Conservation (phyloP, 2,113 vertebrate genomes). For the western clawed frog (Xenopus tropicalis) region DNA sequence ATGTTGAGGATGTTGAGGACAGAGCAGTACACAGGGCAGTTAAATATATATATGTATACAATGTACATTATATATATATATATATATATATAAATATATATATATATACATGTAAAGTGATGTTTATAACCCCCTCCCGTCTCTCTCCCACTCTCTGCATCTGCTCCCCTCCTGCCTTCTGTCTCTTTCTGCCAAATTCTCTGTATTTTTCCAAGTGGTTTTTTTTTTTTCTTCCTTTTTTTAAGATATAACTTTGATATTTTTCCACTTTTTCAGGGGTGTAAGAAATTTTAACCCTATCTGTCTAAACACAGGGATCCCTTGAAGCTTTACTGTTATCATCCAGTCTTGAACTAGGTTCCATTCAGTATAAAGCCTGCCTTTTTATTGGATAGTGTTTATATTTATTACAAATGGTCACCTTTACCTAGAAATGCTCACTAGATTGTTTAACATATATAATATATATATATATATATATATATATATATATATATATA, state of each 20-base stretch:
- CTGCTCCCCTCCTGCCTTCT: slow-evolving; percentile 45
- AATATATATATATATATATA: no score
- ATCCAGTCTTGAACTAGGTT: no score
- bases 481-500: no score
- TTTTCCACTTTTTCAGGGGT: slow-evolving; percentile 20
- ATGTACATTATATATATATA: slow-evolving; percentile 6
- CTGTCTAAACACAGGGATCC: not conserved
- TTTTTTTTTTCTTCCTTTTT: not conserved
- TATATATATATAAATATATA: slow-evolving; percentile 35
- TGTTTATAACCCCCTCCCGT: slow-evolving; percentile 36
- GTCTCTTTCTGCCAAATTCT: slow-evolving; percentile 41
- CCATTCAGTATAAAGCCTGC: no score
- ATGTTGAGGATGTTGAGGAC: no score
- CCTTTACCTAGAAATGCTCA: no score
- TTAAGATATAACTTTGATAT: slow-evolving; percentile 26
- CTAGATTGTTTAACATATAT: no score
- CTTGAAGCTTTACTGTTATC: not conserved
- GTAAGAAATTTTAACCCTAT: slow-evolving; percentile 26
- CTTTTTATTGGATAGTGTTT: no score
- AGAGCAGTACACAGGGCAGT: no score
- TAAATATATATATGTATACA: no score
- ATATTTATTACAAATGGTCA: no score
- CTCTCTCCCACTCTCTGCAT: slow-evolving; percentile 44
- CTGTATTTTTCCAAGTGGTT: slow-evolving; percentile 29
- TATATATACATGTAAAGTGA: slow-evolving; percentile 32